Base-by-base conservation (phyloP, 2,888 invertebrate genomes). In the Acronicta alni region DNA sequence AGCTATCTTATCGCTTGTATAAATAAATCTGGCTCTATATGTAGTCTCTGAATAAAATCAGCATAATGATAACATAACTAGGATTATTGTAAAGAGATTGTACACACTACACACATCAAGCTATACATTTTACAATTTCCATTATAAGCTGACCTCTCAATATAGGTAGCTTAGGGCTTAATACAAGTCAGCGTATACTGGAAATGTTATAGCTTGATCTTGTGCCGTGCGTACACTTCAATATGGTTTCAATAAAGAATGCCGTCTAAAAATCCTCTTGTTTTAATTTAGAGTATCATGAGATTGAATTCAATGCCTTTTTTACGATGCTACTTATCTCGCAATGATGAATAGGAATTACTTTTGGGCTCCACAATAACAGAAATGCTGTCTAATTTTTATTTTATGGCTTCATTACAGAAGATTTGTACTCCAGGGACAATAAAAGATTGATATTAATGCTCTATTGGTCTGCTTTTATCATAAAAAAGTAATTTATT, bases 271-370 rank as follows among this genome's bases (percentile, higher is more conserved):
- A 75, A 52, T 38, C 43, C 57, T 48, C 44, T 47, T 57, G 57
- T 76, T 60, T 64, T 62, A 55, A 64, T 58, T 48, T 17, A 16
- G 46, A 46, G 48, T 57, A 56, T 47, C 59, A 58, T 60, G 46
- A 63, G 51, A 66, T 71, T 71, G 71, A 74, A 74, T 64, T 68
- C 49, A 64, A 75, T 54, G 63, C 44, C 75, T 71, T 72, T 77
- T 75, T 75, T 77, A 75, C 68, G 77, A 64, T 55, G 56, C 59
- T 45, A 63, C 61, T 75, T 72, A 71, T 74, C 72, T 60, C 42
- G 30, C 7, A 41, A 43, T 58, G 60, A 74, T 71, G 75, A 71
- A 74, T 64, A 64, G 57, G 63, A 66, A 67, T 67, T 53, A 46
- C 49, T 48, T 71, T 71, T 44, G 37, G 56, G 66, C 42, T 51